Evolutionary conservation across 92 coral and sea anemone genomes (phyloP).

Genomic region (Chrysogorgia sp.): DNA sequence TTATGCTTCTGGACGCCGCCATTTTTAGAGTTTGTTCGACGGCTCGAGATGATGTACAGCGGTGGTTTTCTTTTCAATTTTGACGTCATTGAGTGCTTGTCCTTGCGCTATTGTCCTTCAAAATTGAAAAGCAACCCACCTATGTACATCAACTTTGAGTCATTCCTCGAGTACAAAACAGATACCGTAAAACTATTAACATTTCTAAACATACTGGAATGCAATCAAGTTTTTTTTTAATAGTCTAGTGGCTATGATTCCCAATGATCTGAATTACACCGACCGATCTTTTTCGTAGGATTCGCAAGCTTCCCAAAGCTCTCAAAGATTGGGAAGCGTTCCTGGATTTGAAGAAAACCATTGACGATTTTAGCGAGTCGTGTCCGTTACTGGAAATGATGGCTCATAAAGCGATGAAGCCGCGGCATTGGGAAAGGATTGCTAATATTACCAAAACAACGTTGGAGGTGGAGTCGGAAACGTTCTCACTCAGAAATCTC

Average conservation of each 20-base stretch:
- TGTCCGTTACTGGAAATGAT: constrained; percentile 99
- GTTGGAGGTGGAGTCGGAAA: constrained; percentile 95
- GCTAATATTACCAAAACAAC: constrained; percentile 78
- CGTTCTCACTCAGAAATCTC: constrained; percentile 88
- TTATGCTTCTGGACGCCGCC: too few species aligned
- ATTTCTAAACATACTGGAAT: too few species aligned
- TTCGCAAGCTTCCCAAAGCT: constrained; percentile 96
- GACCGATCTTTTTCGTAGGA: constrained; percentile 54
- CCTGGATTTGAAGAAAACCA: constrained; percentile 95
- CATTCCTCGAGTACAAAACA: too few species aligned
- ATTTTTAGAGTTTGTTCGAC: too few species aligned
- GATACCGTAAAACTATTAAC: too few species aligned
- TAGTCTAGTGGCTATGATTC: background rate
- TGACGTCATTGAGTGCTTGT: too few species aligned
- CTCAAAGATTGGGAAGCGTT: constrained; percentile 99
- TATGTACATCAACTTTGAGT: too few species aligned
- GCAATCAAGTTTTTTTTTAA: background rate
- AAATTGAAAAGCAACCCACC: too few species aligned
- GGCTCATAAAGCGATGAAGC: constrained; percentile 99
- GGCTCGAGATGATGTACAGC: too few species aligned
- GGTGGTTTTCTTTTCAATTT: too few species aligned
- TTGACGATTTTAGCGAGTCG: constrained; percentile 98
- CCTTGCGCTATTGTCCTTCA: too few species aligned
- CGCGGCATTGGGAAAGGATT: constrained; percentile 95
- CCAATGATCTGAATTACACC: background rate